These are phyloP conservation scores for Aradophagus sp. DNA, from an alignment of 1,140 invertebrate species.

Conservation along the genomic window DNA sequence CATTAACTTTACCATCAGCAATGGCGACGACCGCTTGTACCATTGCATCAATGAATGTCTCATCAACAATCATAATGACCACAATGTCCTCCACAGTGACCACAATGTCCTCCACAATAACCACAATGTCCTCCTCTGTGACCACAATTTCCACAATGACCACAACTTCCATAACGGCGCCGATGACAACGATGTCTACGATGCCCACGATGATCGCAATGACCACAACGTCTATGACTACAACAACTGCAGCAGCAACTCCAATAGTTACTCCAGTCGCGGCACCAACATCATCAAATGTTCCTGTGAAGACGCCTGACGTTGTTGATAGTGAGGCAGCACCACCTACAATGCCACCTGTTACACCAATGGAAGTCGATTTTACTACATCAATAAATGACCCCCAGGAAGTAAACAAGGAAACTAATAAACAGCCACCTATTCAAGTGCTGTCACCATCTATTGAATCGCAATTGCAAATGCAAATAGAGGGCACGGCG, in stretches of 20 bases:
- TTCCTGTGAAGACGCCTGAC: background rate
- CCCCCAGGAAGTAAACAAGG: background rate
- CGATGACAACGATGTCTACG: conserved; percentile 16
- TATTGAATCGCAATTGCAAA: conserved; percentile 38
- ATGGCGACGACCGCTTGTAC: background rate
- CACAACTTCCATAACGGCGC: too few species aligned
- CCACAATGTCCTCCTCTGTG: background rate
- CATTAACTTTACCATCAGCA: conserved; percentile 61
- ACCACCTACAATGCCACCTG: background rate
- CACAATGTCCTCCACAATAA: too few species aligned
- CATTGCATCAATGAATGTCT: background rate
- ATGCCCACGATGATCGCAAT: conserved; percentile 6
- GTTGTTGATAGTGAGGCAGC: background rate
- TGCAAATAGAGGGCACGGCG: conserved; percentile 58
- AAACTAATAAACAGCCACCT: background rate
- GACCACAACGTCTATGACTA: background rate
- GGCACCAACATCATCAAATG: too few species aligned
- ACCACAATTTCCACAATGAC: background rate
- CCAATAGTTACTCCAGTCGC: background rate
- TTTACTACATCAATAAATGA: too few species aligned
- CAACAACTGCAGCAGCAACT: background rate
- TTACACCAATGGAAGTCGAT: background rate
- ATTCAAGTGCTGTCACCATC: background rate
- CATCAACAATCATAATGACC: background rate
- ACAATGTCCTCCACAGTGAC: background rate